Evolutionary conservation across 2,888 invertebrate genomes (phyloP), one percentile per base, ranked within the genome.

Genomic region (Drosophila tripunctata): DNA sequence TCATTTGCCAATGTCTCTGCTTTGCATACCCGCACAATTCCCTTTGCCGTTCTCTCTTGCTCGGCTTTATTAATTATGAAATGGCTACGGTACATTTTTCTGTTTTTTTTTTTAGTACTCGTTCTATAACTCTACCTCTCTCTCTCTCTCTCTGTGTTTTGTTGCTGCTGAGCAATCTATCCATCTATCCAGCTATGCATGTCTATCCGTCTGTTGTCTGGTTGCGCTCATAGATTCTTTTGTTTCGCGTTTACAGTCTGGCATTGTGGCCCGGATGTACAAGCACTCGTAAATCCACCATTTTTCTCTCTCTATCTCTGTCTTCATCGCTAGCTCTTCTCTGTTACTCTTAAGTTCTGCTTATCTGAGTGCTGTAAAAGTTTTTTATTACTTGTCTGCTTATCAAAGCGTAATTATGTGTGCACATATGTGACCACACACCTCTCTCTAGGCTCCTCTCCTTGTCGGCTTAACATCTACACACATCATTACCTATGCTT

Each of bases 371-470:
- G 66, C 12, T 35, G 66, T 15, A 41, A 72, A 74, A 68, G 55
- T 74, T 69, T 70, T 73, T 70, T 73, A 75, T 78, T 82, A 85
- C 83, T 76, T 76, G 80, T 63, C 77, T 82, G 86, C 83, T 83
- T 82, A 82, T 82, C 81, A 86, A 86, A 86, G 86, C 80, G 77
- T 83, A 83, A 82, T 82, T 82, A 83, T 80, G 80, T 74, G 64
- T 66, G 64, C 69, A 70, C 70, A 81, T 56, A 67, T 62, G 56
- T 33, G 52, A 27, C 74, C 51, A 55, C 60, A 48, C 61, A 44
- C 51, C 70, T 71, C 41, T 63, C n/a, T 40, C 30, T 5, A 40
- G 52, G 5, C 19, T 24, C 40, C 54, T 55, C 35, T 17, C 15
- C 38, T n/a, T 45, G 47, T 17, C 67, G 56, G 66, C 57, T 69